Base-by-base conservation (phyloP, 2,113 vertebrate species). In the Melanerpes formicivorus region DNA sequence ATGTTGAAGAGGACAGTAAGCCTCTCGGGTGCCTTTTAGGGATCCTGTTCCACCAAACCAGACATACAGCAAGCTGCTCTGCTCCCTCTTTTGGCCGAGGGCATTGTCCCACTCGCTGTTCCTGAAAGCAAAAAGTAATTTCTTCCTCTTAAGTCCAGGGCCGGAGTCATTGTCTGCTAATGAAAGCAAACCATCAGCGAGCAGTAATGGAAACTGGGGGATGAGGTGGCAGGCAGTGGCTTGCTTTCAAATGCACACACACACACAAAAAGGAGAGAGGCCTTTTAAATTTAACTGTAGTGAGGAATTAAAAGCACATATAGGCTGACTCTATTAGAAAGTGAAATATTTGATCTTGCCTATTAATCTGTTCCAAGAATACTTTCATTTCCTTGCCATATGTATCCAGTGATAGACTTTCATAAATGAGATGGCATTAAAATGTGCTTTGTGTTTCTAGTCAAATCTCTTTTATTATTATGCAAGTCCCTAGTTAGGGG, bases 271-370 rank as follows among this genome's bases (percentile, higher is more conserved):
- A 55, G 84, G 90, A 59, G 78, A 83, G 46, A 26, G 29, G 26
- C 59, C 85, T 90, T 80, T 87, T 55, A 88, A 82, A 94, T 65
- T 83, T 93, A 85, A 82, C n/a, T 71, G 42, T 62, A 83, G 80
- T 4, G 3, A 84, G 84, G 63, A 94, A 90, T 92, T 92, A 95
- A 93, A 95, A 93, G 86, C 78, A 92, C 21, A 93, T 91, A 93
- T 83, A 92, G 87, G 80, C 58, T 2, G 89, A 63, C 71, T 94
- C 74, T 83, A 91, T 94, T 92, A 92, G 79, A 69, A 92, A 90
- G 84, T 84, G 93, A 92, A 95, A 94, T 93, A 94, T 95, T 95
- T 97, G 87, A 95, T 95, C 88, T 95, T 87, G 69, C 69, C 64
- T 96, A 90, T 93, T 96, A 92, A 95, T 92, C 87, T 93, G 55